A percentile compares a stretch with the other conserved stretches of the same genome.
phyloP scores from a whole-genome alignment of 2,113 vertebrate species.

The Toxotes chatareus region DNA sequence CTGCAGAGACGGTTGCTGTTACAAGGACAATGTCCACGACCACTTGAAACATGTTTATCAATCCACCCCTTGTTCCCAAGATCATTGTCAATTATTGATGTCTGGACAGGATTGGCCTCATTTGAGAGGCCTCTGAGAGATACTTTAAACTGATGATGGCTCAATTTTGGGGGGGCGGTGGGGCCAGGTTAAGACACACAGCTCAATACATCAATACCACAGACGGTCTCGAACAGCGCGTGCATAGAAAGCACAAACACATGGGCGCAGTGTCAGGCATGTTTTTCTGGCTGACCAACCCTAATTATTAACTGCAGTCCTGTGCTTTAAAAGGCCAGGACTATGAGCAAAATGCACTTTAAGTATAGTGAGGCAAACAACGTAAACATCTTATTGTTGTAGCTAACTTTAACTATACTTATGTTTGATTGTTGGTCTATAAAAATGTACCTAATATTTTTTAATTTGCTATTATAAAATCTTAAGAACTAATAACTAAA shows the following conservation, averaged over 20 bases:
- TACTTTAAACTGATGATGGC: constrained; percentile 68
- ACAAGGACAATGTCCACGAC: constrained; percentile 47
- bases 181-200: constrained; percentile 42
- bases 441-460: too few species aligned
- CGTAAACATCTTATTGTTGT: too few species aligned
- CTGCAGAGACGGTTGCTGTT: constrained; percentile 3
- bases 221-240: constrained; percentile 18
- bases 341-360: too few species aligned
- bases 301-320: too few species aligned
- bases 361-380: too few species aligned
- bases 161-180: constrained; percentile 56
- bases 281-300: too few species aligned
- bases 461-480: too few species aligned
- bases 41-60: constrained; percentile 52
- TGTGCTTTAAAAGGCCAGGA: too few species aligned
- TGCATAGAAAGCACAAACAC: constrained; percentile 18
- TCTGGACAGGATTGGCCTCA: constrained; percentile 36
- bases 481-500: too few species aligned
- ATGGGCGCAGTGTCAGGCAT: neutral
- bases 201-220: constrained; percentile 58
- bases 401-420: too few species aligned
- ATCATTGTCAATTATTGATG: constrained; percentile 60
- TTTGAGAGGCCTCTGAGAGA: constrained; percentile 44
- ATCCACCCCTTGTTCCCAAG: constrained; percentile 46
- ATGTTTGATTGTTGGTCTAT: too few species aligned